phyloP scores from a whole-genome alignment of 2,888 invertebrate species.

The Ophion slaviceki region DNA sequence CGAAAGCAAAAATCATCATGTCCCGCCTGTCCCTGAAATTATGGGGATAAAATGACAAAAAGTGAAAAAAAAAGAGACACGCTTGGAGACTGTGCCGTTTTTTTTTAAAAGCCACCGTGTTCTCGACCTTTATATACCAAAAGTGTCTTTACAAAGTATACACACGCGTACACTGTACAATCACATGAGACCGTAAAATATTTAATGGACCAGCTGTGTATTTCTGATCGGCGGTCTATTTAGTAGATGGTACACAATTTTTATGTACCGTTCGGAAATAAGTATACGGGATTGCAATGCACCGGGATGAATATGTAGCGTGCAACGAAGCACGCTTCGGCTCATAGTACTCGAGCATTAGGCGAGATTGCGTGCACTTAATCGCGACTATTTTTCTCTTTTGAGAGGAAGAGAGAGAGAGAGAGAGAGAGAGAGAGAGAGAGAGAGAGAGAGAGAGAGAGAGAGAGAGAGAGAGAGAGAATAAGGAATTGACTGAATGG shows the following conservation, averaged over 20 bases:
- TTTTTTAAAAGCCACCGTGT: background rate
- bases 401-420: background rate
- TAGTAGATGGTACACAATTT: background rate
- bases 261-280: constrained; percentile 1
- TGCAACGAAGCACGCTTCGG: constrained; percentile 45
- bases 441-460: too few species aligned
- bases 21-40: too few species aligned
- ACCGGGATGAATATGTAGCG: constrained; percentile 44
- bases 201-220: background rate
- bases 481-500: constrained; percentile 49
- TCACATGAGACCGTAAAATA: background rate
- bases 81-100: background rate
- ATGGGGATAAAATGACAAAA: background rate
- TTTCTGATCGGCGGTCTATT: background rate
- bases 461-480: too few species aligned
- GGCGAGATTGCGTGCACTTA: constrained; percentile 55
- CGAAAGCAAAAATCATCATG: too few species aligned
- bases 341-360: constrained; percentile 22
- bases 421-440: too few species aligned
- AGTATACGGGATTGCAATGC: constrained; percentile 22
- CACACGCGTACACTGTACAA: background rate
- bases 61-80: too few species aligned
- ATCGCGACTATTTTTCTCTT: constrained; percentile 9
- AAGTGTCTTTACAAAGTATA: background rate
- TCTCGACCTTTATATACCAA: background rate